Base-by-base conservation (phyloP, 2,113 vertebrate species). In the western clawed frog (Xenopus tropicalis) region DNA sequence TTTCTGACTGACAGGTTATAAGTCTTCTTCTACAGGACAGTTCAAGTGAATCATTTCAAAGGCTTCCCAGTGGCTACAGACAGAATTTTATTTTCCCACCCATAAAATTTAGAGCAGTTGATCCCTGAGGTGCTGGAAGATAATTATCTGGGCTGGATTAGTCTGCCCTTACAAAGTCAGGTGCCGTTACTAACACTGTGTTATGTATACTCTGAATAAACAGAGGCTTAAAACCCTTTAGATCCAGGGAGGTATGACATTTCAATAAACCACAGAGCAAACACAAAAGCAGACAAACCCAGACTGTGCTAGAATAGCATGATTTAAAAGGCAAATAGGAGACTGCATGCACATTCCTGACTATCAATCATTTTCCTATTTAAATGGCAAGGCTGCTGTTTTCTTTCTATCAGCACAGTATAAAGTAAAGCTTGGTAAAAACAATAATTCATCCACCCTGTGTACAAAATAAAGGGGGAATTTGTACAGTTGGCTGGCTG, bases 351-450 rank as follows among this genome's bases (percentile, higher is more conserved):
- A 76, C 66, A 76, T 69, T 76, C 66, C 73, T 76, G 73, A 76
- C 73, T 76, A 76, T 76, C 73, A 76, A 76, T 76, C 73, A 76
- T 76, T 76, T 76, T 69, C 59, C 73, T 76, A 76, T 76, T 76
- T 76, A 76, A 76, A 76, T 76, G 66, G 73, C 73, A 69, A 69
- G 66, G 66, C 66, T 69, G 73, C 73, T 76, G 73, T 69, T 76
- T 76, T 69, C 59, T 69, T 66, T 76, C 66, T 63, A 76, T 76
- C 73, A 76, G 73, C 73, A 76, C 58, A 76, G 66, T 57, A 69
- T 69, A 76, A 69, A 69, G 73, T 69, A 76, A 69, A 51, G 44
- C 73, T 76, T 63, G 59, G 73, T 62, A 69, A 76, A 68, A 76
- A 69, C 66, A 76, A 76, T 76, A 76, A 69, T 76, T 76, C 73